Evolutionary conservation across 2,113 vertebrate species (phyloP), one percentile per base, ranked within the genome.

Genomic region (Propithecus coquereli): DNA sequence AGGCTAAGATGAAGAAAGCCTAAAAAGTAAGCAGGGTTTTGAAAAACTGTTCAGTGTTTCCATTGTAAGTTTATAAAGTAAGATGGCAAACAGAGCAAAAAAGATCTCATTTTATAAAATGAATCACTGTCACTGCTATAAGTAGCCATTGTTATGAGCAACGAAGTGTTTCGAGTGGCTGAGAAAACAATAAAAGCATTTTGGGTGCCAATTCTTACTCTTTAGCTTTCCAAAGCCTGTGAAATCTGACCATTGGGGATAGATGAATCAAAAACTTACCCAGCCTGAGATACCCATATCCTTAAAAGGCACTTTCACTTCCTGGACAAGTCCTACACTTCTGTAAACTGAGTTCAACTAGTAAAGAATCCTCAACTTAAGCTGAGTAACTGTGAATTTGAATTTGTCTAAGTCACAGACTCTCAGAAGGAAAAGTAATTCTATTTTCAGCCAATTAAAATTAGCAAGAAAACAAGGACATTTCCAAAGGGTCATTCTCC

Each of bases 321-420:
- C 85, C 86, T 34, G 14, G 89, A 81, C 30, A 95, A 71, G 37
- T 9, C 52, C 45, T 30, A 40, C n/a, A 18, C 34, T 27, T 57
- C 88, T 34, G 89, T 63, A 97, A 97, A 91, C 1, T 52, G 34
- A 83, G 34, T 88, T 52, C 79, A 11, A 52, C 57, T n/a, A 87
- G 34, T 8, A 90, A 97, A 65, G 83, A 97, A 82, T 23, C 43
- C 8, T 63, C 91, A 89, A 73, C 25, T 20, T 7, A 63, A 45
- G 22, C 0, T 8, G n/a, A 11, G 82, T 66, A 4, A 10, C 14
- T 63, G 23, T 9, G 57, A 37, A 73, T 96, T 95, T 57, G n/a
- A 71, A 91, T 18, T 59, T 66, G 83, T 52, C 74, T 47, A 68
- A 77, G 30, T 61, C 70, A 74, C 3, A 50, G 47, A 93, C 65